These are phyloP conservation scores for Rhagonycha lutea DNA, from an alignment of 2,888 invertebrate genomes.

Conservation along the genomic window DNA sequence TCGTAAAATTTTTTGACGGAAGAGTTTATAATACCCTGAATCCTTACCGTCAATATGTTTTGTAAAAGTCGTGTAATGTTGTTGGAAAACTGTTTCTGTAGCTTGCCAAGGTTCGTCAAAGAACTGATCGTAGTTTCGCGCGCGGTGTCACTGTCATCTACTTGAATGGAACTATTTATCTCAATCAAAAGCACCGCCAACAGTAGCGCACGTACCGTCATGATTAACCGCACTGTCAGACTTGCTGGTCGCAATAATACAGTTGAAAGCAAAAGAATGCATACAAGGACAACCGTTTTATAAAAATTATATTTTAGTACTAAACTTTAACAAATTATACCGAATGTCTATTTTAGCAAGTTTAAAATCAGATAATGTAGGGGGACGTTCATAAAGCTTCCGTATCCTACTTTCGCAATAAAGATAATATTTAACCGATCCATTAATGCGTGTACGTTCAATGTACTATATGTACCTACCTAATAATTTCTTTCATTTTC, in stretches of 20 bases:
- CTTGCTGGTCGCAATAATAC: conserved; percentile 23
- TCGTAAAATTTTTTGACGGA: not conserved
- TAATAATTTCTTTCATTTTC: not conserved
- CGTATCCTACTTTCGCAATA: conserved; percentile 1
- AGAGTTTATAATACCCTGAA: conserved; percentile 16
- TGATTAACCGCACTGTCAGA: conserved; percentile 33
- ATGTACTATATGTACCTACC: not conserved
- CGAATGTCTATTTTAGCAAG: not conserved
- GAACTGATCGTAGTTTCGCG: conserved; percentile 32
- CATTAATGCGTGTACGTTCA: not conserved
- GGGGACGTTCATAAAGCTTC: not conserved
- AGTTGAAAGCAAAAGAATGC: conserved; percentile 25
- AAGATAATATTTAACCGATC: not conserved
- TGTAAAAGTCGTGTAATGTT: conserved; percentile 32
- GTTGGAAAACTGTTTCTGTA: conserved; percentile 32
- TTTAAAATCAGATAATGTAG: not conserved
- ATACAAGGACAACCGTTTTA: conserved; percentile 7
- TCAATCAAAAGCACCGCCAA: conserved; percentile 36
- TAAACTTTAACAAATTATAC: not conserved
- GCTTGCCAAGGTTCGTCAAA: conserved; percentile 33
- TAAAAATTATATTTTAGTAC: not conserved
- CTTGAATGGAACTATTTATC: conserved; percentile 37
- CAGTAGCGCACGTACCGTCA: conserved; percentile 33
- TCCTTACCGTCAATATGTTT: conserved; percentile 28
- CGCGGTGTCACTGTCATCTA: conserved; percentile 33